Percentiles rank a stretch among this genome's conserved stretches.
These are phyloP conservation scores for Aphaenogaster rudis DNA, from an alignment of 1,140 invertebrate species.

Conservation along the genomic window DNA sequence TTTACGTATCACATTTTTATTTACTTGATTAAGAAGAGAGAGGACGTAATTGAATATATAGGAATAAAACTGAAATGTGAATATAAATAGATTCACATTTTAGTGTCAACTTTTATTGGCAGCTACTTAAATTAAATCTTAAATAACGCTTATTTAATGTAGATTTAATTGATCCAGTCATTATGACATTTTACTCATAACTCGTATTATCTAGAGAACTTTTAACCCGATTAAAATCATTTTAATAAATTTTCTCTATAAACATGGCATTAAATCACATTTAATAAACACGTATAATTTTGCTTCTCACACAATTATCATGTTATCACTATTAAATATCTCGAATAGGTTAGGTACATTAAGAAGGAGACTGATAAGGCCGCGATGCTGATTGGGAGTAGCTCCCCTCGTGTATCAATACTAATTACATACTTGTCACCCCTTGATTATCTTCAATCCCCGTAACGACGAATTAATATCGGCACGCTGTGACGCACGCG, in stretches of 20 bases:
- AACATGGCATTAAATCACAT: neutral
- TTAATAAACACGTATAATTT: neutral
- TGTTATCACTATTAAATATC: neutral
- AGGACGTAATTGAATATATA: neutral
- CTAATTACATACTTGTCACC: conserved; percentile 6
- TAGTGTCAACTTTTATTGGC: neutral
- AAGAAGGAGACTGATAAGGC: neutral
- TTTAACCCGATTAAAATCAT: neutral
- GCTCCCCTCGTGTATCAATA: neutral
- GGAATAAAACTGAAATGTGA: neutral
- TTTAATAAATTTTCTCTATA: neutral
- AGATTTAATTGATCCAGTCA: neutral
- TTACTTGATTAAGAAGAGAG: neutral
- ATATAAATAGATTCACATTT: neutral
- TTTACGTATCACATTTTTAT: neutral
- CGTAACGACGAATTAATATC: conserved; percentile 48
- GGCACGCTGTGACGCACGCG: conserved; percentile 1
- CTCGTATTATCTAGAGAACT: neutral
- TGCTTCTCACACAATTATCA: neutral
- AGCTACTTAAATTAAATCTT: neutral
- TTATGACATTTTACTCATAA: neutral
- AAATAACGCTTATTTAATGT: neutral
- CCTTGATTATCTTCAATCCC: conserved; percentile 18
- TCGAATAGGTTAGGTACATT: neutral
- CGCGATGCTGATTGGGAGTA: neutral